Percentiles rank a stretch among this genome's conserved stretches.
phyloP scores from a whole-genome alignment of 2,113 vertebrate species.

The Gopherus evgoodei region DNA sequence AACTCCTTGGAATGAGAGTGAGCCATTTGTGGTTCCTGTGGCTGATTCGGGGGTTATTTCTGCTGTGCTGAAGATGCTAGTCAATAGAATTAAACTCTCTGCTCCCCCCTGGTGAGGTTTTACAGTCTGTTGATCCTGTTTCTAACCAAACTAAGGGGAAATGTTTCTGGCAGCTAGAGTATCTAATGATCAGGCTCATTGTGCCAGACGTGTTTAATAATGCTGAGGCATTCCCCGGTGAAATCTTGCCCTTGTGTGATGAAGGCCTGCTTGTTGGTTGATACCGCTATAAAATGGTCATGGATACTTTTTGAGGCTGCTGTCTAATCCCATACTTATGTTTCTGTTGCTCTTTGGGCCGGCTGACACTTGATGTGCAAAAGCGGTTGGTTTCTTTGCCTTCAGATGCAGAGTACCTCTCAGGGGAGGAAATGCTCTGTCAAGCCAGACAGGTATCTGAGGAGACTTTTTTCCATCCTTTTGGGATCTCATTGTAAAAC shows the following conservation, averaged over 20 bases:
- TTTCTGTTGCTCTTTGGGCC: constrained; percentile 28
- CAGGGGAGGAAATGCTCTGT: constrained; percentile 2
- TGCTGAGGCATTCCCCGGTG: constrained; percentile 16
- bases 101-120: constrained; percentile 49
- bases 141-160: constrained; percentile 33
- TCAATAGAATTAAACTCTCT: constrained; percentile 70
- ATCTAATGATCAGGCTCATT: constrained; percentile 40
- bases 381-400: constrained; percentile 23
- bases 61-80: constrained; percentile 71
- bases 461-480: background rate
- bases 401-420: background rate
- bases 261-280: background rate
- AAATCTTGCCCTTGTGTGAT: constrained; percentile 34
- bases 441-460: background rate
- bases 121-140: constrained; percentile 46
- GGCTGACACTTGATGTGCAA: constrained; percentile 2
- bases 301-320: background rate
- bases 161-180: constrained; percentile 44
- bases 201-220: constrained; percentile 57
- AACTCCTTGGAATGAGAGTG: constrained; percentile 80
- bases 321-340: background rate
- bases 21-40: constrained; percentile 80
- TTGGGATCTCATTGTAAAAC: background rate
- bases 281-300: background rate
- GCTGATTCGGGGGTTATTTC: constrained; percentile 68